These are phyloP conservation scores for Rhinoraja longicauda DNA, from an alignment of 2,797 vertebrate genomes.

Conservation along the genomic window DNA sequence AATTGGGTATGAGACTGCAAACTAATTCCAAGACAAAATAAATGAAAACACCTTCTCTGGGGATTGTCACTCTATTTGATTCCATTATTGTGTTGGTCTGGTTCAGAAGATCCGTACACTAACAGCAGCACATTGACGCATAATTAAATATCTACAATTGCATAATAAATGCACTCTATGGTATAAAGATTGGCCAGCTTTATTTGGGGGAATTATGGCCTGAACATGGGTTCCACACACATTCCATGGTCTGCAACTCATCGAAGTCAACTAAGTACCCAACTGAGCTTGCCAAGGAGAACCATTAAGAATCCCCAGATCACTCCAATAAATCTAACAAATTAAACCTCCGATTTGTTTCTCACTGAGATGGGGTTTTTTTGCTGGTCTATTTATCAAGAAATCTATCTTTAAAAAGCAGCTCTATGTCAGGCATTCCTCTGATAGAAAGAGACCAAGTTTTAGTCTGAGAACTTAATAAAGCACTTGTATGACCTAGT, in stretches of 20 bases:
- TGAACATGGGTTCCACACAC: not conserved
- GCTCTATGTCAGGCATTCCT: not conserved
- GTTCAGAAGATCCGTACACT: not conserved
- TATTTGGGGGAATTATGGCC: not conserved
- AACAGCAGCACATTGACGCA: not conserved
- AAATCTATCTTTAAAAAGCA: not conserved
- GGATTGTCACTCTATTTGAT: not conserved
- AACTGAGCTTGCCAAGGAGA: not conserved
- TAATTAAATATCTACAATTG: not conserved
- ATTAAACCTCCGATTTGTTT: not conserved
- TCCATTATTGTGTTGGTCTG: not conserved
- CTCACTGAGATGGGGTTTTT: not conserved
- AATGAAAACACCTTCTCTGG: not conserved
- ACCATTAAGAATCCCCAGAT: not conserved
- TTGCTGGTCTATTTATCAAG: not conserved
- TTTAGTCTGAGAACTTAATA: constrained; percentile 4
- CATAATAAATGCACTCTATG: not conserved
- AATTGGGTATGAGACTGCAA: not conserved
- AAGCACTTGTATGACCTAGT: constrained; percentile 30
- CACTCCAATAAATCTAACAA: not conserved
- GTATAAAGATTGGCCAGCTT: too few species aligned
- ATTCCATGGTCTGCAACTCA: not conserved
- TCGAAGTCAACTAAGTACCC: not conserved
- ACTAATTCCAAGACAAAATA: constrained; percentile 5
- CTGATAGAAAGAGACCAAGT: not conserved